A percentile compares a stretch with the other conserved stretches of the same genome.
Evolutionary conservation across 2,888 invertebrate genomes (phyloP).

Genomic region (Amphimallon solstitiale): DNA sequence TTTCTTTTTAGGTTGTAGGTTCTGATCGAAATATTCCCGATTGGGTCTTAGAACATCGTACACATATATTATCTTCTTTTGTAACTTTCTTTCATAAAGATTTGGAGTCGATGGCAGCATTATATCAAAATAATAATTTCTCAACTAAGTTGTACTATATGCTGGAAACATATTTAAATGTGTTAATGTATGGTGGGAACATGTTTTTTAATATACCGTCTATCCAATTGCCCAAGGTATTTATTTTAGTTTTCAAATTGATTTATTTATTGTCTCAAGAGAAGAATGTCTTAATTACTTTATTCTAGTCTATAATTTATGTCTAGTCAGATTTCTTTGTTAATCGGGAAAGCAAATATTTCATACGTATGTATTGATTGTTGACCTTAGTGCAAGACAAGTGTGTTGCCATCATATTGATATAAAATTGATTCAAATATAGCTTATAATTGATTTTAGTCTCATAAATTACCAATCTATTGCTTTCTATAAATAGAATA

Average conservation of each 20-base stretch:
- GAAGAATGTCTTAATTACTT: too few species aligned
- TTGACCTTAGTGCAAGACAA: too few species aligned
- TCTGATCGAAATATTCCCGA: slow-evolving; percentile 88
- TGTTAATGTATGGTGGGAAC: slow-evolving; percentile 84
- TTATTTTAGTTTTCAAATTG: not conserved
- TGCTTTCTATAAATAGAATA: too few species aligned
- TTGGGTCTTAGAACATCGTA: slow-evolving; percentile 81
- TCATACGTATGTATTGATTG: too few species aligned
- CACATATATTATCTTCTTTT: slow-evolving; percentile 79
- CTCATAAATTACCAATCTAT: too few species aligned
- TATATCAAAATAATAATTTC: slow-evolving; percentile 67
- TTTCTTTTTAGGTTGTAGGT: slow-evolving; percentile 78
- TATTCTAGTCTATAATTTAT: too few species aligned
- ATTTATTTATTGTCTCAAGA: too few species aligned
- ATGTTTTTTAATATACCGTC: slow-evolving; percentile 86
- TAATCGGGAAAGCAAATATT: too few species aligned
- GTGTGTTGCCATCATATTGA: too few species aligned
- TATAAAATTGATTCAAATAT: too few species aligned
- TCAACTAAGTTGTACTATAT: slow-evolving; percentile 83
- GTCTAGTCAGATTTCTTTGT: too few species aligned
- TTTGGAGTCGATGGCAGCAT: slow-evolving; percentile 73
- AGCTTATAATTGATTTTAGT: too few species aligned
- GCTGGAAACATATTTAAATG: slow-evolving; percentile 89
- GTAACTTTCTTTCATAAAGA: slow-evolving; percentile 88
- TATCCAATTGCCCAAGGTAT: slow-evolving; percentile 82